Evolutionary conservation across 2,113 vertebrate genomes (phyloP).

Genomic region (Tragulus kanchil): DNA sequence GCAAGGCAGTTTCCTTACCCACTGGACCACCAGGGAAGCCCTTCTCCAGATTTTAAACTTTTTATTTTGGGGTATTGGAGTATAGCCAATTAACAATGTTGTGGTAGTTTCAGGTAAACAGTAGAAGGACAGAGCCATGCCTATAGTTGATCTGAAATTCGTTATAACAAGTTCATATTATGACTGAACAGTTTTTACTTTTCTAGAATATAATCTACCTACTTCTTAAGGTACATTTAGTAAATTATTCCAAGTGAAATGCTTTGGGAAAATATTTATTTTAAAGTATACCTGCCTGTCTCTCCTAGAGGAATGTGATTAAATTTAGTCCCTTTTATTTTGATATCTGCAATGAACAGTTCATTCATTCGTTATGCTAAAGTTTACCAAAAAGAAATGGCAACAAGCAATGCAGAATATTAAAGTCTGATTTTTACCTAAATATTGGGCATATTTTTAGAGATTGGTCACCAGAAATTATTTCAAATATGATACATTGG

Average conservation of each 20-base stretch:
- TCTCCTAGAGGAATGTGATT: conserved; percentile 16
- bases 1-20: too few species aligned
- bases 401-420: conserved; percentile 2
- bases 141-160: not conserved
- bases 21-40: too few species aligned
- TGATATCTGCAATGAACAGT: conserved; percentile 46
- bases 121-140: not conserved
- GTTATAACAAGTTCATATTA: conserved; percentile 10
- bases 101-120: not conserved
- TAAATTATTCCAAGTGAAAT: conserved; percentile 44
- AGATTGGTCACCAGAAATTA: conserved; percentile 32
- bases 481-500: not conserved
- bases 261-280: conserved; percentile 77
- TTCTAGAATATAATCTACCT: conserved; percentile 32
- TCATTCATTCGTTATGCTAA: not conserved
- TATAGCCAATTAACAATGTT: not conserved
- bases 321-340: conserved; percentile 33
- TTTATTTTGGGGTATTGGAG: not conserved
- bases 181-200: conserved; percentile 36
- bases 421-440: conserved; percentile 15
- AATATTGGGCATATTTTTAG: conserved; percentile 10
- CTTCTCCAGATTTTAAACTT: not conserved
- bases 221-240: not conserved
- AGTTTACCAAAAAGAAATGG: not conserved
- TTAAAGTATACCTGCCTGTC: conserved; percentile 54